phyloP scores from a whole-genome alignment of 2,113 vertebrate species.

The Larimichthys polyactis region DNA sequence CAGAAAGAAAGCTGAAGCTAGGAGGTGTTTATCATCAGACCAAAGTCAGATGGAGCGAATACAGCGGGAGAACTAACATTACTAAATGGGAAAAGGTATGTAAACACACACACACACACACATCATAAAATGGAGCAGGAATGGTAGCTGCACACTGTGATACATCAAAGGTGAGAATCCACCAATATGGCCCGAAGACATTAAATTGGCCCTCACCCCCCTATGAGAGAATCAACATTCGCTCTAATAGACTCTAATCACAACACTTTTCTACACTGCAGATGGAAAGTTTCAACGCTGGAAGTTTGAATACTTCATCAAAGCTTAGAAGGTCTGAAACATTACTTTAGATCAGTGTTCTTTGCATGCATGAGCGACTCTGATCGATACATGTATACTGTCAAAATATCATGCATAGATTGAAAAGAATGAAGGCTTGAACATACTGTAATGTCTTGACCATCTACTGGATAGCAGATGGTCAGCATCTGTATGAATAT shows the following conservation, averaged over 20 bases:
- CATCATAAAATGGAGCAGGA: conserved; percentile 33
- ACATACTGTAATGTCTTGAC: conserved; percentile 16
- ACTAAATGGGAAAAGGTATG: conserved; percentile 42
- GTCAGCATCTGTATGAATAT: conserved; percentile 54
- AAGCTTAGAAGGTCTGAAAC: conserved; percentile 1
- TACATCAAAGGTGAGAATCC: conserved; percentile 51
- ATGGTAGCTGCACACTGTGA: conserved; percentile 19
- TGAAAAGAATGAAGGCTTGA: conserved; percentile 11
- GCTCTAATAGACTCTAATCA: conserved; percentile 27
- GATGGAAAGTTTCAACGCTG: conserved; percentile 17
- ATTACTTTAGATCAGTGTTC: conserved; percentile 19
- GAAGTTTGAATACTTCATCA: background rate
- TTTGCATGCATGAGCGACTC: conserved; percentile 8
- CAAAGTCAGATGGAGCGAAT: conserved; percentile 13
- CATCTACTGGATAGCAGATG: conserved; percentile 48
- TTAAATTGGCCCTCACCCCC: background rate
- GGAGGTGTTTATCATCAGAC: conserved; percentile 35
- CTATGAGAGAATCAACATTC: conserved; percentile 39
- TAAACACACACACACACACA: conserved; percentile 33
- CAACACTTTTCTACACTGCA: conserved; percentile 9
- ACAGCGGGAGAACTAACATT: conserved; percentile 24
- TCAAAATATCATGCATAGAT: conserved; percentile 3
- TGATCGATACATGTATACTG: background rate
- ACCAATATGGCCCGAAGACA: conserved; percentile 25
- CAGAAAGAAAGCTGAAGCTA: conserved; percentile 35